phyloP scores from a whole-genome alignment of 2,888 invertebrate genomes.

The Lamellibrachia satsuma region DNA sequence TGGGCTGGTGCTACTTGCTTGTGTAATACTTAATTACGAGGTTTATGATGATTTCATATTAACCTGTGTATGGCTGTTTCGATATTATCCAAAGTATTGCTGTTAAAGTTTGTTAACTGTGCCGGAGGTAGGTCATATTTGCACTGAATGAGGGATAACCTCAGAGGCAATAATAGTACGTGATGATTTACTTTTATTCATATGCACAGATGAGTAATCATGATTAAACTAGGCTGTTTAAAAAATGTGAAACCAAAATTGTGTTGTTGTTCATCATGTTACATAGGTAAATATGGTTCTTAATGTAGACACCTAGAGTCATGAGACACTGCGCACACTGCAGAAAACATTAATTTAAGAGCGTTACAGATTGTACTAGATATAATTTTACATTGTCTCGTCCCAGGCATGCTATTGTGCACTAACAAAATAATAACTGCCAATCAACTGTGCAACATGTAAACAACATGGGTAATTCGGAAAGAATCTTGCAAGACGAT shows the following conservation, averaged over 20 bases:
- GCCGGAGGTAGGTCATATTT: background rate
- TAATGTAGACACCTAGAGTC: background rate
- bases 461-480: too few relatives aligned
- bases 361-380: background rate
- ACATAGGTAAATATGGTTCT: background rate
- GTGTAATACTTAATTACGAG: background rate
- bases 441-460: too few relatives aligned
- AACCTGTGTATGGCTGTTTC: background rate
- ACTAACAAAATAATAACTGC: too few relatives aligned
- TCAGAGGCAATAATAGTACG: background rate
- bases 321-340: background rate
- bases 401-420: background rate
- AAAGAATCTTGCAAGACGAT: too few relatives aligned
- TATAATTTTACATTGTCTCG: background rate
- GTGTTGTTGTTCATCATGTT: background rate
- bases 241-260: background rate
- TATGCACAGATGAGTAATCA: background rate
- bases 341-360: background rate
- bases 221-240: constrained; percentile 1
- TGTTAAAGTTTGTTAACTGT: background rate
- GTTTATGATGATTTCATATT: background rate
- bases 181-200: constrained; percentile 3
- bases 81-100: background rate
- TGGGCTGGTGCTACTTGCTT: background rate
- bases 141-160: background rate